phyloP scores from a whole-genome alignment of 2,113 vertebrate genomes.

The Centrocercus urophasianus region DNA sequence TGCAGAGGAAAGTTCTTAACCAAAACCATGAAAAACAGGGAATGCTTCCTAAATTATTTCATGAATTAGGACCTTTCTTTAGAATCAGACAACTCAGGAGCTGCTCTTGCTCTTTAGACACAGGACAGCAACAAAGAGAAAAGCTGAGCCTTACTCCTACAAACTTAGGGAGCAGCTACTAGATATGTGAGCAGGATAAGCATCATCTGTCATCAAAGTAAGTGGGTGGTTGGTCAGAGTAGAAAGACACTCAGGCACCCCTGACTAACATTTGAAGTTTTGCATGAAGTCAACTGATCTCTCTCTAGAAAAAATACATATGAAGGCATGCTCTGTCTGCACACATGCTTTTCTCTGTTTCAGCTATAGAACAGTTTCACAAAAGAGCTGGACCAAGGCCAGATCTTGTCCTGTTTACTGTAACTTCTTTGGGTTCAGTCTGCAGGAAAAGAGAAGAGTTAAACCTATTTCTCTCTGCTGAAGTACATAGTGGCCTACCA shows the following conservation, averaged over 20 bases:
- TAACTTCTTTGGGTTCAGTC: not conserved
- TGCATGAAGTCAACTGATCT: not conserved
- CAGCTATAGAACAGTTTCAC: not conserved
- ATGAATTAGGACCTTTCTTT: not conserved
- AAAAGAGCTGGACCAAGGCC: not conserved
- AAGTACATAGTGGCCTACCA: not conserved
- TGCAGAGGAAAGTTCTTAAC: not conserved
- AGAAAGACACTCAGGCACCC: not conserved
- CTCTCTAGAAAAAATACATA: not conserved
- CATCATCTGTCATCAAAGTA: not conserved
- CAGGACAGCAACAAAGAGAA: not conserved
- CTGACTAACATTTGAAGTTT: not conserved
- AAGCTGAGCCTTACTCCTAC: not conserved
- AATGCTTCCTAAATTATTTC: not conserved
- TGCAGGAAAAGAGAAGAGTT: not conserved
- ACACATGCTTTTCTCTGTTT: not conserved
- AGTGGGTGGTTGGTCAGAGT: not conserved
- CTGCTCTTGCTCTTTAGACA: not conserved
- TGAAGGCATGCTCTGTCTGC: not conserved
- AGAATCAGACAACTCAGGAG: not conserved
- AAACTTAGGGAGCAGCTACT: not conserved
- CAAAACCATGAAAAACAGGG: not conserved
- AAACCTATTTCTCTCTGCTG: not conserved
- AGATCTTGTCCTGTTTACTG: not conserved
- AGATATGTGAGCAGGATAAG: not conserved